Percentiles rank a stretch among this genome's conserved stretches.
These are phyloP conservation scores for Watsonalla cultraria DNA, from an alignment of 2,888 invertebrate species.

Conservation along the genomic window DNA sequence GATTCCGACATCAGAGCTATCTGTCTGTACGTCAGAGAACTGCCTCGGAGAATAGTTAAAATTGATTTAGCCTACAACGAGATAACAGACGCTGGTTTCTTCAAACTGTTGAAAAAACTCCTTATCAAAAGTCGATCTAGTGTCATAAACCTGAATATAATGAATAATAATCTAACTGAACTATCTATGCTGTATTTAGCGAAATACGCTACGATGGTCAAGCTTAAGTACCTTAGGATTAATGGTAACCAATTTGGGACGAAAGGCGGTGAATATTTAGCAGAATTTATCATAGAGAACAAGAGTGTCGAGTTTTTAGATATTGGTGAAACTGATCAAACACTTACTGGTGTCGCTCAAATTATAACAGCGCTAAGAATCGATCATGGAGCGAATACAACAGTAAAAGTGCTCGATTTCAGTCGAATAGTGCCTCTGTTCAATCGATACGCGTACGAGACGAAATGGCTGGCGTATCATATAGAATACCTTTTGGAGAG, in stretches of 20 bases:
- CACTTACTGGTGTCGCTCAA: constrained; percentile 74
- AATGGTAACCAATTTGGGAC: constrained; percentile 80
- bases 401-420: constrained; percentile 58
- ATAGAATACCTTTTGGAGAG: constrained; percentile 59
- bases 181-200: constrained; percentile 54
- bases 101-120: constrained; percentile 56
- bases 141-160: constrained; percentile 73
- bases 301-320: constrained; percentile 68
- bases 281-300: constrained; percentile 66
- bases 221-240: constrained; percentile 71
- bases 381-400: constrained; percentile 50
- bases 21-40: constrained; percentile 59
- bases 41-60: constrained; percentile 61
- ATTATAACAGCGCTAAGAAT: constrained; percentile 66
- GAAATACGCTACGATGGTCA: constrained; percentile 53
- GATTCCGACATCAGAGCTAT: constrained; percentile 72
- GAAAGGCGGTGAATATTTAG: constrained; percentile 73
- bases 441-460: constrained; percentile 59
- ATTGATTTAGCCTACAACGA: constrained; percentile 78
- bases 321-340: constrained; percentile 79
- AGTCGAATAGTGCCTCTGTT: constrained; percentile 55
- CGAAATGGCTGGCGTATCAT: constrained; percentile 73
- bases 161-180: constrained; percentile 74
- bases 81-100: constrained; percentile 73
- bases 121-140: constrained; percentile 65